Conservation (phyloP, 2,888 invertebrate species). For the Eilema depressum region DNA sequence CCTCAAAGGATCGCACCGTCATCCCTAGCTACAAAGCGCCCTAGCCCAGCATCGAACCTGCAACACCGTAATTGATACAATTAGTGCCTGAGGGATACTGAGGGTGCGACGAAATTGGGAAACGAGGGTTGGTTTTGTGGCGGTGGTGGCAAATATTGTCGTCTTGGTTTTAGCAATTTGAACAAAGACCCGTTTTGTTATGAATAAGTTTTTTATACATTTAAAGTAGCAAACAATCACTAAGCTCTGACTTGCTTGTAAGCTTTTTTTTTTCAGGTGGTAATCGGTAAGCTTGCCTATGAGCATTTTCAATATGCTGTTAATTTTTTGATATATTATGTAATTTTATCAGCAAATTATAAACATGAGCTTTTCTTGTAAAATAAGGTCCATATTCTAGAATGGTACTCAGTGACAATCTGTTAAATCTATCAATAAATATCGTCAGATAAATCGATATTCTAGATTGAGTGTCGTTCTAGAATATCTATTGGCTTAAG, state of each 20-base stretch:
- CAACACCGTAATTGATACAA: slow-evolving; percentile 71
- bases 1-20: slow-evolving; percentile 16
- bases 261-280: too few relatives aligned
- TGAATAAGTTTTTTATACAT: background rate
- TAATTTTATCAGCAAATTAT: too few relatives aligned
- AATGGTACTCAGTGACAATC: too few relatives aligned
- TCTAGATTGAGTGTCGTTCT: too few relatives aligned
- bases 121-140: slow-evolving; percentile 53
- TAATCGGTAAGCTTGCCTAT: too few relatives aligned
- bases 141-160: slow-evolving; percentile 45
- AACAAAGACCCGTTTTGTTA: background rate
- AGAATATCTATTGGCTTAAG: too few relatives aligned
- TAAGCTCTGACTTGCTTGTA: background rate
- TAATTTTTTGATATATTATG: too few relatives aligned
- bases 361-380: too few relatives aligned
- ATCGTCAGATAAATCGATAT: too few relatives aligned
- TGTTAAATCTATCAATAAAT: too few relatives aligned
- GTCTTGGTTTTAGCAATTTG: slow-evolving; percentile 14
- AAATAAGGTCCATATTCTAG: too few relatives aligned
- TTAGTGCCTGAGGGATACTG: slow-evolving; percentile 56
- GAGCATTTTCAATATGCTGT: too few relatives aligned
- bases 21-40: slow-evolving; percentile 27
- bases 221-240: background rate
- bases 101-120: slow-evolving; percentile 54
- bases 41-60: slow-evolving; percentile 41